A percentile compares a stretch with the other conserved stretches of the same genome.
These are phyloP conservation scores for Tauraco erythrolophus DNA, from an alignment of 2,113 vertebrate genomes.

Conservation along the genomic window DNA sequence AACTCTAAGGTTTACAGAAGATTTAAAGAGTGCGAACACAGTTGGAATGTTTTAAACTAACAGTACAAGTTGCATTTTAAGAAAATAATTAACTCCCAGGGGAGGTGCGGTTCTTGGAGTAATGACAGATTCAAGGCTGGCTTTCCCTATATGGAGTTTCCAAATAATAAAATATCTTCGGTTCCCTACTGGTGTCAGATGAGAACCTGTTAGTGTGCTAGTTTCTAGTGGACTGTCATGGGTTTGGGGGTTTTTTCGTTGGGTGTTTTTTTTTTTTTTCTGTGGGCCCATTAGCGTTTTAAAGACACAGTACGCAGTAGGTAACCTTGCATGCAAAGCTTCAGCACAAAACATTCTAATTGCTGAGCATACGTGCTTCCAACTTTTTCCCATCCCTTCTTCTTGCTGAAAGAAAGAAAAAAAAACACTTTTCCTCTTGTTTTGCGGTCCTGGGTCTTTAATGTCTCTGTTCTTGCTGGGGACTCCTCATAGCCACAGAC, in stretches of 20 bases:
- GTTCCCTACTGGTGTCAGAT: slow-evolving; percentile 88
- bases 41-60: slow-evolving; percentile 92
- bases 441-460: background rate
- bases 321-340: slow-evolving; percentile 23
- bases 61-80: slow-evolving; percentile 86
- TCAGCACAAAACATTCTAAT: background rate
- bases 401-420: background rate
- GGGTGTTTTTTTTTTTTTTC: background rate
- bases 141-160: slow-evolving; percentile 86
- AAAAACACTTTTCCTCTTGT: background rate
- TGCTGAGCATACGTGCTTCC: background rate
- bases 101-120: slow-evolving; percentile 84
- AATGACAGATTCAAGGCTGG: slow-evolving; percentile 85
- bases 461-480: background rate
- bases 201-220: slow-evolving; percentile 90
- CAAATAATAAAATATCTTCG: slow-evolving; percentile 90
- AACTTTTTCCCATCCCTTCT: background rate
- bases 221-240: slow-evolving; percentile 82
- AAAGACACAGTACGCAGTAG: slow-evolving; percentile 69
- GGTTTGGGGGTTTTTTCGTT: background rate
- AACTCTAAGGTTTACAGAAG: slow-evolving; percentile 83
- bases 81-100: slow-evolving; percentile 92
- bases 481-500: fast-evolving
- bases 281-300: slow-evolving; percentile 74
- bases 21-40: slow-evolving; percentile 95